A percentile compares a stretch with the other conserved stretches of the same genome.
phyloP scores from a whole-genome alignment of 2,888 invertebrate species.

The Morpho achilles region DNA sequence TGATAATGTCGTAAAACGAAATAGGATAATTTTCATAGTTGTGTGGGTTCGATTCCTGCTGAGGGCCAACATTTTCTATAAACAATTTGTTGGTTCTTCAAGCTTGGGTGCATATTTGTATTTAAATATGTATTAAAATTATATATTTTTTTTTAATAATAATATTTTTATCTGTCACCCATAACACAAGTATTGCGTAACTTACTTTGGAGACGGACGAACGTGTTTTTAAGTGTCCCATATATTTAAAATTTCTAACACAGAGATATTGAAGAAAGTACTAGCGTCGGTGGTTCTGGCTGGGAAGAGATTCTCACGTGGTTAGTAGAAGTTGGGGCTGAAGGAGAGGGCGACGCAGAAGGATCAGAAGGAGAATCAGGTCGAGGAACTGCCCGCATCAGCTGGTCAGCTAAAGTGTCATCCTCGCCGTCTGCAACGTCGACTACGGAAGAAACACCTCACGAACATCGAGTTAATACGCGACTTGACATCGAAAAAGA shows the following conservation, averaged over 20 bases:
- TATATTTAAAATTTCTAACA: not conserved
- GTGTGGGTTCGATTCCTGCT: too few species aligned
- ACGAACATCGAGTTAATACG: constrained; percentile 85
- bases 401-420: constrained; percentile 85
- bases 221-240: too few species aligned
- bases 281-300: constrained; percentile 63
- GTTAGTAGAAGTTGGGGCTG: constrained; percentile 94
- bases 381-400: constrained; percentile 90
- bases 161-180: too few species aligned
- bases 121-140: too few species aligned
- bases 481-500: constrained; percentile 94
- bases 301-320: constrained; percentile 94
- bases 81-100: too few species aligned
- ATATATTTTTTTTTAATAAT: too few species aligned
- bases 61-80: too few species aligned
- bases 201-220: too few species aligned
- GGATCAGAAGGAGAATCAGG: constrained; percentile 77
- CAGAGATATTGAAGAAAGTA: constrained; percentile 58
- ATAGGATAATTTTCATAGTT: too few species aligned
- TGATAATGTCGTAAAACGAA: too few species aligned
- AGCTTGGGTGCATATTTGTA: too few species aligned
- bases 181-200: too few species aligned
- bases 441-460: constrained; percentile 65
- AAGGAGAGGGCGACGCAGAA: constrained; percentile 78
- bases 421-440: constrained; percentile 47